Evolutionary conservation across 1,140 invertebrate genomes (phyloP).

Genomic region (Tribolium castaneum): DNA sequence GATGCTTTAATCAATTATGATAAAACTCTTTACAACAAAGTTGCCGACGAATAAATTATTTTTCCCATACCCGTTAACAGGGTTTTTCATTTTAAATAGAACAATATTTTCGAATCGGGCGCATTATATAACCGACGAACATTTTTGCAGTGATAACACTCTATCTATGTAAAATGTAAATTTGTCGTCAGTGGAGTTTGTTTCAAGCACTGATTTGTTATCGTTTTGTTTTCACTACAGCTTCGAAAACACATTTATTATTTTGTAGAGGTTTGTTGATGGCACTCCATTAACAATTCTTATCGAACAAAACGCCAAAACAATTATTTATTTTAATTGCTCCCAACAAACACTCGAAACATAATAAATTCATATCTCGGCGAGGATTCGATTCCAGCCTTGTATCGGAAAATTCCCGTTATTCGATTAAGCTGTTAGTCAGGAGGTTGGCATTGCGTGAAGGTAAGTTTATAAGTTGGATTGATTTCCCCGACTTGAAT

Average conservation of each 20-base stretch:
- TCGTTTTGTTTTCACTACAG: background rate
- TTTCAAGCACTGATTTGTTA: constrained; percentile 11
- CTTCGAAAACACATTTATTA: background rate
- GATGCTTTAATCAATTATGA: constrained; percentile 44
- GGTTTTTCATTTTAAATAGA: background rate
- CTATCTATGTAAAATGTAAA: constrained; percentile 19
- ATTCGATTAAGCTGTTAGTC: constrained; percentile 21
- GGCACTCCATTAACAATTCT: constrained; percentile 24
- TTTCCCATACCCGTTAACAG: background rate
- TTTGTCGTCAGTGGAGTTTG: background rate
- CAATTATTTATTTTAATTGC: constrained; percentile 10
- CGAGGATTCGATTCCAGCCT: background rate
- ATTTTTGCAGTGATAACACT: constrained; percentile 1
- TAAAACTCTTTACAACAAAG: constrained; percentile 27
- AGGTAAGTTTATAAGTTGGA: constrained; percentile 31
- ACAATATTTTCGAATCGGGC: background rate
- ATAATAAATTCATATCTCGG: constrained; percentile 1
- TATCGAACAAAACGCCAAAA: constrained; percentile 10
- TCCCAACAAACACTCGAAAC: background rate
- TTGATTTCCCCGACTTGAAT: constrained; percentile 15
- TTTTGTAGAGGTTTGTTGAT: background rate
- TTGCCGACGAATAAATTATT: constrained; percentile 5
- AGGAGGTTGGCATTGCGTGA: constrained; percentile 19
- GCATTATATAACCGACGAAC: background rate
- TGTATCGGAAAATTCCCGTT: background rate